Percentiles rank a stretch among this genome's conserved stretches.
These are phyloP conservation scores for Natrix natrix DNA, from an alignment of 2,797 vertebrate species.

Conservation along the genomic window DNA sequence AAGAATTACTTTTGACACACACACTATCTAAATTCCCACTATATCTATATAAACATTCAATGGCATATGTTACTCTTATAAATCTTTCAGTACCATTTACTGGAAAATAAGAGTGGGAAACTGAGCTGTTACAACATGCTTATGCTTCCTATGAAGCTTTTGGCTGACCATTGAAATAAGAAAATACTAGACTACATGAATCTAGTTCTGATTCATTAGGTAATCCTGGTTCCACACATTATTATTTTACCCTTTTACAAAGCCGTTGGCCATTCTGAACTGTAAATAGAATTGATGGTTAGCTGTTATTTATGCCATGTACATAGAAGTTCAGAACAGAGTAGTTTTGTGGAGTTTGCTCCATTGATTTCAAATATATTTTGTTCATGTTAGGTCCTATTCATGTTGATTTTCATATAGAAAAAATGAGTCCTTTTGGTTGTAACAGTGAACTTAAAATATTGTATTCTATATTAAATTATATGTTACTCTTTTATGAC, in stretches of 20 bases:
- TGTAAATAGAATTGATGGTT: not conserved
- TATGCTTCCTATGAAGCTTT: constrained; percentile 12
- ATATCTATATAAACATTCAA: constrained; percentile 21
- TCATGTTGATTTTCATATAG: not conserved
- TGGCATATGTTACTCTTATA: constrained; percentile 10
- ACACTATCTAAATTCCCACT: constrained; percentile 5
- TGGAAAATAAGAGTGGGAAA: not conserved
- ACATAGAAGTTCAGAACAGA: not conserved
- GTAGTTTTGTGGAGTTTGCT: not conserved
- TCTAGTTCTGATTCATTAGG: not conserved
- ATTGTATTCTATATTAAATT: not conserved
- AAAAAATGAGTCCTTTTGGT: not conserved
- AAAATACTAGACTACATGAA: not conserved
- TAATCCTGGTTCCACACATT: not conserved
- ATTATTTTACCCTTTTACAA: not conserved
- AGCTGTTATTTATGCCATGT: not conserved
- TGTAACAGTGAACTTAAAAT: not conserved
- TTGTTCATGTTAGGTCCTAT: not conserved
- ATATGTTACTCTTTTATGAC: not conserved
- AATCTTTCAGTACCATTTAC: constrained; percentile 19
- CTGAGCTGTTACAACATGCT: not conserved
- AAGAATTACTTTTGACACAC: constrained; percentile 14
- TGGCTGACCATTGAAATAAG: not conserved
- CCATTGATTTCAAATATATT: not conserved
- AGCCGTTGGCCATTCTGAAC: constrained; percentile 15